Percentiles rank a stretch among this genome's conserved stretches.
phyloP scores from a whole-genome alignment of 2,888 invertebrate species.

The Megaustenia siamemsis region DNA sequence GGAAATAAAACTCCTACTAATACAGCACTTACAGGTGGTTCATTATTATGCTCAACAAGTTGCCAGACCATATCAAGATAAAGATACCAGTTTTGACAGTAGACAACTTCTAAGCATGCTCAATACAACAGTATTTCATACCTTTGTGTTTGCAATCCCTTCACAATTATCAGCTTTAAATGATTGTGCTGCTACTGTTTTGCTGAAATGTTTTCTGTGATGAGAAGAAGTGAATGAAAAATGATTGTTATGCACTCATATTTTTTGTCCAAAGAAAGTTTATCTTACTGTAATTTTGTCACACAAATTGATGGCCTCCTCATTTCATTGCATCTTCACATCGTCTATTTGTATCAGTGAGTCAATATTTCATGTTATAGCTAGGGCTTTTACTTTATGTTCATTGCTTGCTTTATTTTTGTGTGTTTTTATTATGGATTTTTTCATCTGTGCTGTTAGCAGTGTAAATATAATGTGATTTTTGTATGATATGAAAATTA shows the following conservation, averaged over 20 bases:
- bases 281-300: not conserved
- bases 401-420: slow-evolving; percentile 7
- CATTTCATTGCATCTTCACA: not conserved
- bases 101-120: not conserved
- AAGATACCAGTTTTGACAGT: too few relatives aligned
- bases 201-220: not conserved
- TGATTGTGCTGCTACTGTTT: not conserved
- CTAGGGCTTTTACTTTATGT: not conserved
- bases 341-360: not conserved
- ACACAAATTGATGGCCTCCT: not conserved
- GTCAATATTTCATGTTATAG: not conserved
- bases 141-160: not conserved
- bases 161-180: not conserved
- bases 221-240: not conserved
- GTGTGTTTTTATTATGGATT: not conserved
- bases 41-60: too few relatives aligned
- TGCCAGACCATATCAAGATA: too few relatives aligned
- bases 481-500: not conserved
- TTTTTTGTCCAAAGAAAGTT: not conserved
- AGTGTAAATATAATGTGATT: not conserved
- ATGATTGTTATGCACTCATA: not conserved
- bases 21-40: too few relatives aligned
- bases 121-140: not conserved
- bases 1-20: too few relatives aligned
- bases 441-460: not conserved